These are phyloP conservation scores for Conchocele bisecta DNA, from an alignment of 2,888 invertebrate genomes.

Conservation along the genomic window DNA sequence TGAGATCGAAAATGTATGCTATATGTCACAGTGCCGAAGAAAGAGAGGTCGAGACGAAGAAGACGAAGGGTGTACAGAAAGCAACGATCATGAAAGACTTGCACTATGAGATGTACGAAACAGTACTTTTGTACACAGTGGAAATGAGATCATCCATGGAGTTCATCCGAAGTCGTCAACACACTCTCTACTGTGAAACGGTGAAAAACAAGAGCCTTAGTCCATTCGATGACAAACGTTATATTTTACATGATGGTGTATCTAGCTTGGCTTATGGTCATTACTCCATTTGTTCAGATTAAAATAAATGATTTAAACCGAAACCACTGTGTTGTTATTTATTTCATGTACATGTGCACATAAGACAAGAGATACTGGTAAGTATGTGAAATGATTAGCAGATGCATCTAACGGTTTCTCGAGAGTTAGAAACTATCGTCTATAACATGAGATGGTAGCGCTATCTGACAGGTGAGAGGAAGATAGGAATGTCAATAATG, in stretches of 20 bases:
- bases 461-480: too few species aligned
- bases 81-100: neutral
- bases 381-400: too few species aligned
- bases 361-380: too few species aligned
- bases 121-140: neutral
- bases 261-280: neutral
- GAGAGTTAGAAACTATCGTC: too few species aligned
- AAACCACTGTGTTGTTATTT: too few species aligned
- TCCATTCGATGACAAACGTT: slow-evolving; percentile 5
- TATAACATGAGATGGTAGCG: too few species aligned
- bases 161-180: neutral
- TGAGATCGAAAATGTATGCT: neutral
- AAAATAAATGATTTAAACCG: too few species aligned
- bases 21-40: neutral
- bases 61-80: too few species aligned
- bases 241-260: neutral
- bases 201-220: slow-evolving; percentile 1
- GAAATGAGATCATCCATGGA: slow-evolving; percentile 9
- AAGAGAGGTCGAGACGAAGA: too few species aligned
- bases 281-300: neutral
- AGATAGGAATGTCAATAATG: too few species aligned
- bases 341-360: too few species aligned
- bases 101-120: neutral
- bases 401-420: too few species aligned
- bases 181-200: neutral